phyloP scores from a whole-genome alignment of 1,140 invertebrate genomes.

The Cryptotermes secundus region DNA sequence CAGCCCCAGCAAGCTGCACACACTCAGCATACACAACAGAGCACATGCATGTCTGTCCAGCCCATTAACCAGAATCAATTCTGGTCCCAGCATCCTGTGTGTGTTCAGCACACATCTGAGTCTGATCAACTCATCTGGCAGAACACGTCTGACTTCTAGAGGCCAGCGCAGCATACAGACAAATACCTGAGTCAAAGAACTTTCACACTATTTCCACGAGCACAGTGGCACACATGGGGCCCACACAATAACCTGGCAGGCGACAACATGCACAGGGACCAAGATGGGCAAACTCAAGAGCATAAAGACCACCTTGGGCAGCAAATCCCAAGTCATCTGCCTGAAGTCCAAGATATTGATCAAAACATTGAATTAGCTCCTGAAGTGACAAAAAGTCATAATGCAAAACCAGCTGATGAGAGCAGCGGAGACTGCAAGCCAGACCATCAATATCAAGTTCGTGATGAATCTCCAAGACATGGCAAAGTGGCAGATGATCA shows the following conservation, averaged over 20 bases:
- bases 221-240: too few species aligned
- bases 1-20: background rate
- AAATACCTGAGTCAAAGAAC: too few species aligned
- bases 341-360: background rate
- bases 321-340: background rate
- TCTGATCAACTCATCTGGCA: background rate
- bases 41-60: background rate
- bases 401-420: background rate
- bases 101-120: too few species aligned
- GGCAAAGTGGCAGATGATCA: background rate
- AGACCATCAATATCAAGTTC: too few species aligned
- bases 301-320: background rate
- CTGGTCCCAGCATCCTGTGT: background rate
- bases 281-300: background rate
- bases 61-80: background rate
- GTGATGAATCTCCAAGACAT: too few species aligned
- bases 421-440: background rate
- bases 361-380: background rate
- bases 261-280: background rate
- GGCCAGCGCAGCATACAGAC: too few species aligned
- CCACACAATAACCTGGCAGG: background rate
- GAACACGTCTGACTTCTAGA: background rate
- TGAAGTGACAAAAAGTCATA: background rate
- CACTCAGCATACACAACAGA: background rate
- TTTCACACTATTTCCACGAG: too few species aligned